phyloP scores from a whole-genome alignment of 2,113 vertebrate genomes.

The Fukomys damarensis region DNA sequence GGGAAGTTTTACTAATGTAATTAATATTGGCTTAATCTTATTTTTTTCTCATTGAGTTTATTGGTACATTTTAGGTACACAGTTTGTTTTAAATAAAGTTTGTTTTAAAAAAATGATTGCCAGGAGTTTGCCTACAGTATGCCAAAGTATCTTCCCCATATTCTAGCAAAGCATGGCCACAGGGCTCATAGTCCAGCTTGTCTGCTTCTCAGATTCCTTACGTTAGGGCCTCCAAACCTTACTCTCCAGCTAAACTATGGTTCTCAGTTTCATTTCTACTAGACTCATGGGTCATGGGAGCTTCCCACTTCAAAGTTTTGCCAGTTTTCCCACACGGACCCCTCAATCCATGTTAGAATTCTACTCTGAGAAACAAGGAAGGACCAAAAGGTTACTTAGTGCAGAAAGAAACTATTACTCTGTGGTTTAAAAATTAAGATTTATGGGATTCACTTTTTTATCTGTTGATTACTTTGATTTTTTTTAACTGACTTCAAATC shows the following conservation, averaged over 20 bases:
- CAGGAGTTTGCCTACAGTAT: background rate
- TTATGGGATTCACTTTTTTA: background rate
- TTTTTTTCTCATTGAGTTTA: too few species aligned
- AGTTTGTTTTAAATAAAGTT: too few species aligned
- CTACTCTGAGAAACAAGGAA: background rate
- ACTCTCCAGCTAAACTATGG: background rate
- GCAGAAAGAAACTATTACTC: slow-evolving; percentile 23
- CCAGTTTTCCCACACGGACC: background rate
- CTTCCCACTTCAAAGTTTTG: background rate
- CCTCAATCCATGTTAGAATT: background rate
- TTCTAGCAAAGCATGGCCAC: background rate
- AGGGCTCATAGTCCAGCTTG: background rate
- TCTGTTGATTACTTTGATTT: slow-evolving; percentile 59
- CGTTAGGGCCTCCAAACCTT: background rate
- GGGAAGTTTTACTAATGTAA: background rate
- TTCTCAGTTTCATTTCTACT: background rate
- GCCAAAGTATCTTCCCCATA: background rate
- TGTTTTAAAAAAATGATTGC: background rate
- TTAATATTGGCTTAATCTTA: background rate
- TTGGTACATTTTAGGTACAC: too few species aligned
- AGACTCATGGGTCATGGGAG: background rate
- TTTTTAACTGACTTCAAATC: slow-evolving; percentile 52
- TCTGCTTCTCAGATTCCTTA: background rate
- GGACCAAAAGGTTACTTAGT: background rate
- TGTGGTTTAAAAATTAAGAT: slow-evolving; percentile 45